Base-by-base conservation (phyloP, 2,888 invertebrate genomes). In the Allacma fusca region DNA sequence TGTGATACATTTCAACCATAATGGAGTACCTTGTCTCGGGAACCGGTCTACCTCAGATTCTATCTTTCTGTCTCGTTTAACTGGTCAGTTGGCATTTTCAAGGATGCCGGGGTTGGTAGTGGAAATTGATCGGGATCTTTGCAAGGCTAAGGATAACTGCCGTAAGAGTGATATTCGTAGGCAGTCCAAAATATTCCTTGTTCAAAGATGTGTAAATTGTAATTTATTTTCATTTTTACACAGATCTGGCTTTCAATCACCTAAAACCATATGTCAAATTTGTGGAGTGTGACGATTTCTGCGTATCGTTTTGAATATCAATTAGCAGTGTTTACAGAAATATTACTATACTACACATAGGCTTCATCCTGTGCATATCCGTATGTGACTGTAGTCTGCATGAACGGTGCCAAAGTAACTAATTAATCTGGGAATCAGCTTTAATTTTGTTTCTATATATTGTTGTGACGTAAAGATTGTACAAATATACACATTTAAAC, bases 141-240 rank as follows among this genome's bases (percentile, higher is more conserved):
- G 62, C 62, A 26, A 62, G 13, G 62, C 62, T 24, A 62, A 62
- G 26, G 62, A 62, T 19, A 24, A 23, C 23, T 62, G 62, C 16
- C 26, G 62, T 62, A 62, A 62, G 26, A 2, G 9, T 40, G 5
- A 9, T 9, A 13, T 40, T 40, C 40, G 7, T 40, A n/a, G 5
- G 2, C 16, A 19, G 19, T 5, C 50, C 2, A 50, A 50, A 12
- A 19, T 50, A 50, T 34, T 34, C 9, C 9, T 50, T 50, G 2
- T 19, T 16, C n/a, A 50, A 50, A 50, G 2, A 12, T 4, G 1
- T 9, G 4, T 12, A 13, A 50, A 50, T 50, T 50, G 16, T 4
- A 50, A 16, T 50, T 50, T 2, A 50, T 13, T 50, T 19, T 50
- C n/a, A 50, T 50, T 12, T 50, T n/a, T 50, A 50, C 19, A 9